phyloP scores from a whole-genome alignment of 2,113 vertebrate species.

The Tor tambroides region DNA sequence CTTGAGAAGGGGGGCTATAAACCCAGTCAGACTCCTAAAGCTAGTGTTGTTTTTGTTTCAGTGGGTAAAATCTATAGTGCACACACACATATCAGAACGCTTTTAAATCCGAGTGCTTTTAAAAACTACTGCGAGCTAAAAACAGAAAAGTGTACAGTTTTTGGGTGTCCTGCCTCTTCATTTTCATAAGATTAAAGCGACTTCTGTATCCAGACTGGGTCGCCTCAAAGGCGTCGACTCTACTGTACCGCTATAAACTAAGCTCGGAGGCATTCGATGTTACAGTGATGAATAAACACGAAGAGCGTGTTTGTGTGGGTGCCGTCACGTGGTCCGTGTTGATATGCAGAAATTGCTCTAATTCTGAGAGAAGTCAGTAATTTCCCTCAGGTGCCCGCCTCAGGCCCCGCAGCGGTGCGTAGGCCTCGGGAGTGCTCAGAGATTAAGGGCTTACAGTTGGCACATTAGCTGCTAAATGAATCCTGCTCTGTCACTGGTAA shows the following conservation, averaged over 20 bases:
- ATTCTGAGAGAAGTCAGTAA: constrained; percentile 32
- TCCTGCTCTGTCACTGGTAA: constrained; percentile 40
- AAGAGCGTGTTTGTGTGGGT: constrained; percentile 25
- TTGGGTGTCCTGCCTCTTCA: constrained; percentile 32
- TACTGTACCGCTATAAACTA: constrained; percentile 19
- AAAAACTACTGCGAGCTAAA: constrained; percentile 38
- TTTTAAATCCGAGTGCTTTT: background rate
- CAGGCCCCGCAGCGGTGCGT: constrained; percentile 19
- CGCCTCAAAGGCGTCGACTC: constrained; percentile 12
- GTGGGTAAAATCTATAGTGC: constrained; percentile 5
- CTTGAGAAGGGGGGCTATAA: constrained; percentile 1
- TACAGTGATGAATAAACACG: constrained; percentile 33
- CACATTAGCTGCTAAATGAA: constrained; percentile 53
- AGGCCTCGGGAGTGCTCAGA: constrained; percentile 32
- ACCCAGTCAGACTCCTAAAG: constrained; percentile 24
- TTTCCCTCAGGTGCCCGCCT: constrained; percentile 38
- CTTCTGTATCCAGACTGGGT: constrained; percentile 32
- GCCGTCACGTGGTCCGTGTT: background rate
- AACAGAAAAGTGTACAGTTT: constrained; percentile 30
- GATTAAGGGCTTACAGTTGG: constrained; percentile 45
- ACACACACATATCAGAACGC: background rate
- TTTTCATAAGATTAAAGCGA: constrained; percentile 51
- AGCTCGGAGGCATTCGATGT: background rate
- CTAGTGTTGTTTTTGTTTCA: constrained; percentile 23
- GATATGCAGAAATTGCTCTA: constrained; percentile 27